Evolutionary conservation across 2,113 vertebrate species (phyloP).

Genomic region (Miniopterus natalensis): DNA sequence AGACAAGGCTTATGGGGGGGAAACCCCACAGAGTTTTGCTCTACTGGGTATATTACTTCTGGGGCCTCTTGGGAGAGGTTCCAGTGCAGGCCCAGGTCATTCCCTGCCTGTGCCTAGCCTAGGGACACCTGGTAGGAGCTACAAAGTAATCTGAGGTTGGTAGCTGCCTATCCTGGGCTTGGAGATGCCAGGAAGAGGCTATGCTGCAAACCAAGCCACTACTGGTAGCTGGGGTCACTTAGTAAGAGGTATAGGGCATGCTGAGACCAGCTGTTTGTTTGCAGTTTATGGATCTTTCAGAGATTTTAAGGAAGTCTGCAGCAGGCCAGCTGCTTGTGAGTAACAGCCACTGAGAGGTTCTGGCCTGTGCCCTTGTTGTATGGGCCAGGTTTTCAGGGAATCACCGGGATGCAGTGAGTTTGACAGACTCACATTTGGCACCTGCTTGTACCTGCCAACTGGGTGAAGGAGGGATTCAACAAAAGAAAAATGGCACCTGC

Average conservation of each 20-base stretch:
- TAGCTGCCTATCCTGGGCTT: not conserved
- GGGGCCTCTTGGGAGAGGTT: not conserved
- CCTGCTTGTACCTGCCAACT: not conserved
- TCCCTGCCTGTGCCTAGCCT: not conserved
- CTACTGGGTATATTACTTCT: not conserved
- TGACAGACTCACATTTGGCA: not conserved
- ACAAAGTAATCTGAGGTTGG: not conserved
- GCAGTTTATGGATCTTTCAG: not conserved
- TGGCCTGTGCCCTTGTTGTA: not conserved
- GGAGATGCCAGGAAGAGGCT: not conserved
- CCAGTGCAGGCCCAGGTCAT: not conserved
- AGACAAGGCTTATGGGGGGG: not conserved
- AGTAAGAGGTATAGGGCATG: not conserved
- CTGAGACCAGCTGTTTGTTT: not conserved
- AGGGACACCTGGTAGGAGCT: not conserved
- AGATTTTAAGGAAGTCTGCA: not conserved
- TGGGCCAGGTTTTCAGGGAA: not conserved
- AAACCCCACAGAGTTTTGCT: not conserved
- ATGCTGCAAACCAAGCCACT: not conserved
- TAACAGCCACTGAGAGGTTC: not conserved
- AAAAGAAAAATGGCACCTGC: not conserved
- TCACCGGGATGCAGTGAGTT: not conserved
- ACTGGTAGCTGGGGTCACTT: not conserved
- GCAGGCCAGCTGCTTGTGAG: not conserved
- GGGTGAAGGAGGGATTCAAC: not conserved